Conservation (phyloP, 2,888 invertebrate species). For the Plebejus argus region DNA sequence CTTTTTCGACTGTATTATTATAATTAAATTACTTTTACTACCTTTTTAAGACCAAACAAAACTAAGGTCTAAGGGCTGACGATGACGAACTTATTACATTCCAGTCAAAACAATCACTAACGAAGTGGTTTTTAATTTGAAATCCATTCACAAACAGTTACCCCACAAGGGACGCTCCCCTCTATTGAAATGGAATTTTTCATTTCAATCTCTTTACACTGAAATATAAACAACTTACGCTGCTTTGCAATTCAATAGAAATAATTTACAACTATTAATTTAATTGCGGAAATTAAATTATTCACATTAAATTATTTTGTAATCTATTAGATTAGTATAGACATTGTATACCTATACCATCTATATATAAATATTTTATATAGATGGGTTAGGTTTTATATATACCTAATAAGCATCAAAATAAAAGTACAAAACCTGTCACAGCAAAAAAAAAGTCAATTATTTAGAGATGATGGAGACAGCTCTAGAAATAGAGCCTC, state of each 20-base stretch:
- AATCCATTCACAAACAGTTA: conserved; percentile 70
- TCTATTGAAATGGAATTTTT: conserved; percentile 22
- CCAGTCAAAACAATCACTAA: conserved; percentile 50
- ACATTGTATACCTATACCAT: too few relatives aligned
- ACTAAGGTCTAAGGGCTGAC: background rate
- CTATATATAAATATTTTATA: too few relatives aligned
- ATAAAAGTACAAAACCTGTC: background rate
- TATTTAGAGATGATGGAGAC: background rate
- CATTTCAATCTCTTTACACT: conserved; percentile 21
- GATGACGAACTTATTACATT: conserved; percentile 17
- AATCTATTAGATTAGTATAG: too few relatives aligned
- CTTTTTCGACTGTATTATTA: too few relatives aligned
- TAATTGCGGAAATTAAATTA: background rate
- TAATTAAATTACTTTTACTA: too few relatives aligned
- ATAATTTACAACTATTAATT: background rate
- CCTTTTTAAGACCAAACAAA: background rate
- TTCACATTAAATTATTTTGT: too few relatives aligned
- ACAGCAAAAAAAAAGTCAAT: background rate
- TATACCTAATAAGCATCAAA: too few relatives aligned
- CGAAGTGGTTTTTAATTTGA: conserved; percentile 61
- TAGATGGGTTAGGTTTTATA: too few relatives aligned
- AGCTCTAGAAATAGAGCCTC: background rate
- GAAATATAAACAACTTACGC: background rate
- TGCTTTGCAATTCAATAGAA: background rate
- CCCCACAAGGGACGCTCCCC: conserved; percentile 31